Base-by-base conservation (phyloP, 2,113 vertebrate genomes). In the Dicaeum eximium region DNA sequence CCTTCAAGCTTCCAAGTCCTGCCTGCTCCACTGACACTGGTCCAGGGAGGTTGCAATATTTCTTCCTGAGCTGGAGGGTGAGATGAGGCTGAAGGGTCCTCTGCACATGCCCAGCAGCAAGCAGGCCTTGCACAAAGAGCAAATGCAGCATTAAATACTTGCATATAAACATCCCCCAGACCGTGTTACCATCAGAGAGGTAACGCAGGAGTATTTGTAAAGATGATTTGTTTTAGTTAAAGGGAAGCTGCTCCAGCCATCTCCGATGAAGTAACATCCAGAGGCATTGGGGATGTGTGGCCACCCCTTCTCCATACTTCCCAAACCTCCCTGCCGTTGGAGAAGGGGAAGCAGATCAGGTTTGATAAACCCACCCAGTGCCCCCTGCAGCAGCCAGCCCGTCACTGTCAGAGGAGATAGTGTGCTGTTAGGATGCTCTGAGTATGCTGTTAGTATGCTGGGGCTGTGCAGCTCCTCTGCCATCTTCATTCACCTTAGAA, bases 401-500 rank as follows among this genome's bases (percentile, higher is more conserved):
- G 0, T 21, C 35, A 54, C 95, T 88, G 80, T 87, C 80, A 44
- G 94, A 40, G 70, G 91, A 92, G 91, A 94, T 83, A 95, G 83
- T 42, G 94, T 95, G 92, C 88, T 62, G 54, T 22, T 67, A 44
- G 67, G 11, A 56, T 56, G 75, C 96, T 64, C 86, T 91, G 96
- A 97, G 86, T 90, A 94, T 96, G 94, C 71, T 62, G 69, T 91
- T 86, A 67, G 89, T 69, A 74, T 91, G 69, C 96, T 56, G 72
- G 51, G 88, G 89, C 85, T 86, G 97, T 94, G 91, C 60, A 0
- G 84, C 78, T 94, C 80, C 90, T 91, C 95, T 97, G 95, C 94
- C 97, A 96, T 96, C 95, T 97, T 97, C 96, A 97, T 96, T 97
- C 96, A 95, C 94, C 94, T 95, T 97, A 96, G 96, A 97, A 97